A percentile compares a stretch with the other conserved stretches of the same genome.
These are phyloP conservation scores for Calliphora vicina DNA, from an alignment of 1,140 invertebrate genomes.

Conservation along the genomic window DNA sequence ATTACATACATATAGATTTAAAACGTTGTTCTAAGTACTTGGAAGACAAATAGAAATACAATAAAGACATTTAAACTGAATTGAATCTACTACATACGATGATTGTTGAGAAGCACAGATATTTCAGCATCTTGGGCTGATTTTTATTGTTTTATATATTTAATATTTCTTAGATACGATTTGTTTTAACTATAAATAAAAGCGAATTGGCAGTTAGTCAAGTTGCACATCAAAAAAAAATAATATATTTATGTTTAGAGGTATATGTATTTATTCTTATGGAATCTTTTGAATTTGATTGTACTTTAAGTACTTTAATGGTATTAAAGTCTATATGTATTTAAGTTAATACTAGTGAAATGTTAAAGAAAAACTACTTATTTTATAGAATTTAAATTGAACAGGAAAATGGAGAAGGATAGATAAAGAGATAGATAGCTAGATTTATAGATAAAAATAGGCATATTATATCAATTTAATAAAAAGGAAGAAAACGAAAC, in stretches of 20 bases:
- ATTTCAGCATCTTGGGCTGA: neutral
- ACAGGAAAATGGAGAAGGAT: neutral
- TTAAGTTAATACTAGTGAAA: neutral
- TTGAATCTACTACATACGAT: neutral
- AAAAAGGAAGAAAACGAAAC: neutral
- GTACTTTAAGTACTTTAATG: neutral
- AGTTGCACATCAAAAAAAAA: constrained; percentile 33
- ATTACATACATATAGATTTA: neutral
- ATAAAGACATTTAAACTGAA: neutral
- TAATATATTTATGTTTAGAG: no score
- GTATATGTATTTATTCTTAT: neutral
- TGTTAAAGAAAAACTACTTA: neutral
- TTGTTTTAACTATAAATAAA: constrained; percentile 39
- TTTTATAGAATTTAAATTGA: neutral
- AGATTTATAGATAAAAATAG: no score
- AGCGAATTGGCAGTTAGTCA: constrained; percentile 62
- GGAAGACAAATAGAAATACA: neutral
- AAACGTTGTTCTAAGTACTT: no score
- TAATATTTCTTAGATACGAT: neutral
- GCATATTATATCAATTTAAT: neutral
- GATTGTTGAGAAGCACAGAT: neutral
- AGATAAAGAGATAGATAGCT: neutral
- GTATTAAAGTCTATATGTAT: neutral
- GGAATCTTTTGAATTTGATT: neutral
- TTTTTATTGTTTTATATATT: no score